Evolutionary conservation across 2,888 invertebrate genomes (phyloP), one percentile per base, ranked within the genome.

Genomic region (Deilephila elpenor): DNA sequence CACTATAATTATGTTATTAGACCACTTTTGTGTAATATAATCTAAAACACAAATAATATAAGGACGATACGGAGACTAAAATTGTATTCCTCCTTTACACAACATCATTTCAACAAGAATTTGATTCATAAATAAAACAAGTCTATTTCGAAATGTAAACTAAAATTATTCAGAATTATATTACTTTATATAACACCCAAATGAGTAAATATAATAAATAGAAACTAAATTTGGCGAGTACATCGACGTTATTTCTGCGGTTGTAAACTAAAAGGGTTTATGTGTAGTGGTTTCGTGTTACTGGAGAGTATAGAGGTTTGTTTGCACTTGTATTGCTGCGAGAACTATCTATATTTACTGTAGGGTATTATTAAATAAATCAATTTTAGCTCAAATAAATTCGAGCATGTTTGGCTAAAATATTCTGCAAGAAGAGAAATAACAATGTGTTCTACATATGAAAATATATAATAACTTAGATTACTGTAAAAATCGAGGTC

Each of bases 181-280:
- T n/a, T 56, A 56, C 6, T 56, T 6, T 19, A 11, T 32, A 5
- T 19, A 34, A 61, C 32, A 61, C 17, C 17, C 5, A 34, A 32
- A 62, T 32, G 1, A 19, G 34, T 11, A 62, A 60, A 61, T 61
- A 32, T 19, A 17, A 61, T 19, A 62, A 61, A 62, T 62, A 62
- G n/a, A 62, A 34, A 62, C 34, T 37, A 51, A 37, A 64, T 64
- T 37, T 37, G n/a, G n/a, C 29, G 32, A 37, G 34, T 62, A 62
- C 37, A 34, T 20, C 34, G 44, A 4, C 37, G 51, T 51, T 67
- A 51, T 51, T 44, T 67, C 44, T 25, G 44, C 51, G 67, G 67
- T 44, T 11, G 5, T 4, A 25, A 67, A 44, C 62, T 67, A 67
- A 67, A 67, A 67, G 67, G 67, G 44, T 25, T 67, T 17, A 67